Evolutionary conservation across 2,113 vertebrate genomes (phyloP).

Genomic region (Raja brachyura): DNA sequence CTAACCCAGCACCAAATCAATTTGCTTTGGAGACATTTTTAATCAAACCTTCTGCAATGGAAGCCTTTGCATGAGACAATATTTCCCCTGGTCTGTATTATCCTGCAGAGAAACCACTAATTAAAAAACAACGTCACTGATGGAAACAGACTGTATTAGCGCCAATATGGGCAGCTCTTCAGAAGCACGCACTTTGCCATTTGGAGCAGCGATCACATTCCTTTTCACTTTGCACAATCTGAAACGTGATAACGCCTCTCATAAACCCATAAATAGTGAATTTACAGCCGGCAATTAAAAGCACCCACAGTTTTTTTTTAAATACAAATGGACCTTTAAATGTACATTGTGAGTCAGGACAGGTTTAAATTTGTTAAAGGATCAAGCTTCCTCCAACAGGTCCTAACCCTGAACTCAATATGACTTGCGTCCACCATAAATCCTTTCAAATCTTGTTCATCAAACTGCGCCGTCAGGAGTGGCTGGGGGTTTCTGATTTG

Average conservation of each 20-base stretch:
- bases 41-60: not conserved
- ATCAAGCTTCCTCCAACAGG: not conserved
- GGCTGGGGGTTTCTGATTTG: constrained; percentile 11
- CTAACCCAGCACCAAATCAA: not conserved
- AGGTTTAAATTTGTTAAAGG: constrained; percentile 26
- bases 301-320: not conserved
- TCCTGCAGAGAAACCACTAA: not conserved
- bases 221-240: not conserved
- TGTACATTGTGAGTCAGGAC: not conserved
- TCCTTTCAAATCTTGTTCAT: constrained; percentile 9
- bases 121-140: not conserved
- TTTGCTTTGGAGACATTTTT: not conserved
- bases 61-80: not conserved
- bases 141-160: not conserved
- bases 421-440: not conserved
- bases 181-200: no score
- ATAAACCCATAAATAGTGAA: not conserved
- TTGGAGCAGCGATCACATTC: not conserved
- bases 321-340: constrained; percentile 1
- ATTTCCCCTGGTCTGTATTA: not conserved
- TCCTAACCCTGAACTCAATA: constrained; percentile 34
- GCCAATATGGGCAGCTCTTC: not conserved
- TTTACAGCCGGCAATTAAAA: constrained; percentile 1
- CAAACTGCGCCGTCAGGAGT: constrained; percentile 8
- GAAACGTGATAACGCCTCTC: not conserved